Base-by-base conservation (phyloP, 2,888 invertebrate genomes). In the Drosophila atroscutellata region DNA sequence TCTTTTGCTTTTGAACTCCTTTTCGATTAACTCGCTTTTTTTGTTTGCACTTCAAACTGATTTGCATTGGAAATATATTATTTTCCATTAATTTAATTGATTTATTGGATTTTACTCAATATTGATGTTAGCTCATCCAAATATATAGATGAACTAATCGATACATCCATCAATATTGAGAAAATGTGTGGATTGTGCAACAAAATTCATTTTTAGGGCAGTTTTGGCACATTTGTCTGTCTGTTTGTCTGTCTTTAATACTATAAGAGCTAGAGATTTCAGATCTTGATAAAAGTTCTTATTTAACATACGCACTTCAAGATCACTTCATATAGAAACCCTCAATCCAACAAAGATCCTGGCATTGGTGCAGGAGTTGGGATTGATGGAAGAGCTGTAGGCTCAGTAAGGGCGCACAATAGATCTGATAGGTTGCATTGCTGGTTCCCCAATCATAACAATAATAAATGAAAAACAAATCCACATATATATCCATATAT, bases 51-150 rank as follows among this genome's bases (percentile, higher is more conserved):
- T 18, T 55, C 15, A 20, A 47, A 37, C 55, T 58, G 42, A 77
- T 77, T 77, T 66, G 47, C 58, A 65, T 77, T 58, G n/a, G 28
- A 76, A 56, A 64, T 15, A 24, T 45, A 3, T 24, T 45, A 7
- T 28, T 56, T 59, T 54, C 24, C 47, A 51, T 4, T 34, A 34
- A 42, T 63, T 26, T 24, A 45, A 62, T 34, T 20, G 52, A 45
- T 52, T 39, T 63, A 45, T 51, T 51, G 37, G 18, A 13, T 1
- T 13, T 5, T 20, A 3, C 1, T 18, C 3, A 24, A 49, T 26
- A 39, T 34, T 13, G 20, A 34, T 58, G 6, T 30, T 7, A 13
- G 15, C n/a, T 15, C 24, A 37, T n/a, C 37, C 32, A 20, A 18
- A 18, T 55, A 28, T 34, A 37, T 18, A 18, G 6, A 37, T 68